Evolutionary conservation across 2,113 vertebrate genomes (phyloP).

Genomic region (Aspidoscelis tigris): DNA sequence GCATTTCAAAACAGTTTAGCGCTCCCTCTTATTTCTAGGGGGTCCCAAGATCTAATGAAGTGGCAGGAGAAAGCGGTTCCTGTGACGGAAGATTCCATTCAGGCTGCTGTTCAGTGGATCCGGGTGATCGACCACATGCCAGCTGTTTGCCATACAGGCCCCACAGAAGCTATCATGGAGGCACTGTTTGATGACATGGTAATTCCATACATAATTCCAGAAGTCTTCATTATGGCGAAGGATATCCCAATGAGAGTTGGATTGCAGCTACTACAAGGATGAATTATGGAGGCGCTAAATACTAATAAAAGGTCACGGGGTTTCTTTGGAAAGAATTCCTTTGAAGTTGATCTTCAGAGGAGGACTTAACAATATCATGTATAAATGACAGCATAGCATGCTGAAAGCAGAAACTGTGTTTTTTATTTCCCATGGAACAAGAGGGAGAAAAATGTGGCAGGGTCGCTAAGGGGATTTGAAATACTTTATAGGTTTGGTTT

Average conservation of each 20-base stretch:
- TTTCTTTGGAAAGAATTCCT: slow-evolving; percentile 35
- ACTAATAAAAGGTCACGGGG: slow-evolving; percentile 43
- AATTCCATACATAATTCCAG: slow-evolving; percentile 61
- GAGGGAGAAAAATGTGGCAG: slow-evolving; percentile 49
- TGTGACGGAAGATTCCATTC: slow-evolving; percentile 67
- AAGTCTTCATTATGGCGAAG: slow-evolving; percentile 50
- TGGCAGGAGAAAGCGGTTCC: slow-evolving; percentile 72
- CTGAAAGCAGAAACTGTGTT: slow-evolving; percentile 50
- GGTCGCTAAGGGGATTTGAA: slow-evolving; percentile 53
- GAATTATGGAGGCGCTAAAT: slow-evolving; percentile 56
- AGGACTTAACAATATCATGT: slow-evolving; percentile 39
- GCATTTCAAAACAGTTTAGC: slow-evolving; percentile 32
- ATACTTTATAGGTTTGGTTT: slow-evolving; percentile 21
- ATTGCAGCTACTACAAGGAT: slow-evolving; percentile 31
- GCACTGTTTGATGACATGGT: slow-evolving; percentile 75
- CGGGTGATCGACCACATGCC: slow-evolving; percentile 62
- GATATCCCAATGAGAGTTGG: slow-evolving; percentile 23
- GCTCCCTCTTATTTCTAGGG: slow-evolving; percentile 67
- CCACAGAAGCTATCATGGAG: slow-evolving; percentile 73
- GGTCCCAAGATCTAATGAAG: slow-evolving; percentile 64
- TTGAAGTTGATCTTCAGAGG: slow-evolving; percentile 36
- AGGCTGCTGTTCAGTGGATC: slow-evolving; percentile 74
- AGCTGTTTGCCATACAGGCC: slow-evolving; percentile 41
- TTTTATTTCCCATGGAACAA: slow-evolving; percentile 47
- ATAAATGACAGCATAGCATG: slow-evolving; percentile 53